Percentiles rank a stretch among this genome's conserved stretches.
phyloP scores from a whole-genome alignment of 2,888 invertebrate species.

The Keiferia lycopersicella region DNA sequence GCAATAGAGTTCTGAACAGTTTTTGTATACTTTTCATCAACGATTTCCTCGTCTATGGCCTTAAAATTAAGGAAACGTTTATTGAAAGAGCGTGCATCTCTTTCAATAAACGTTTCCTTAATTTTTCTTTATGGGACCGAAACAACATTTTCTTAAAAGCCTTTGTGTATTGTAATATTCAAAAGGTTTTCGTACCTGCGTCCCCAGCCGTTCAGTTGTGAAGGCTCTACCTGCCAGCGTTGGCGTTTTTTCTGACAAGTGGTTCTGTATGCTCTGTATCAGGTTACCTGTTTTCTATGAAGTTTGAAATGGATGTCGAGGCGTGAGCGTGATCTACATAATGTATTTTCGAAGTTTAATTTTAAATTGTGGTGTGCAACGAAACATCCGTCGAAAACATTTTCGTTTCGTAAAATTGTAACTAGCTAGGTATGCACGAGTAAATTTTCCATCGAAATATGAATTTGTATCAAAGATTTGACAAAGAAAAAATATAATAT shows the following conservation, averaged over 20 bases:
- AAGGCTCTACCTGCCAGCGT: slow-evolving; percentile 25
- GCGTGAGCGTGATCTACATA: too few species aligned
- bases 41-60: slow-evolving; percentile 31
- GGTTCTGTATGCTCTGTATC: slow-evolving; percentile 6
- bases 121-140: not conserved
- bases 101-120: too few species aligned
- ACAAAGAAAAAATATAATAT: too few species aligned
- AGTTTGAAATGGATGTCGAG: slow-evolving; percentile 12
- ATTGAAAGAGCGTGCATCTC: not conserved
- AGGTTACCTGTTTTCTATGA: slow-evolving; percentile 19
- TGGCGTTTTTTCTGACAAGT: slow-evolving; percentile 13
- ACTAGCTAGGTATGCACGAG: too few species aligned
- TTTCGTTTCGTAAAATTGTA: too few species aligned
- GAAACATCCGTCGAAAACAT: too few species aligned
- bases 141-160: slow-evolving; percentile 10
- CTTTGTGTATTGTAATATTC: slow-evolving; percentile 24
- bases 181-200: slow-evolving; percentile 24
- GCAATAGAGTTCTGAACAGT: slow-evolving; percentile 42
- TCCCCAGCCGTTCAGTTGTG: not conserved
- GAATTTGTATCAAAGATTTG: too few species aligned
- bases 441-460: too few species aligned
- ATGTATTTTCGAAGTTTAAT: not conserved
- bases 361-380: not conserved
- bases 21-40: slow-evolving; percentile 40
- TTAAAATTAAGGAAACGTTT: slow-evolving; percentile 28